These are phyloP conservation scores for Tarsius wallacei DNA, from an alignment of 2,797 vertebrate species.

Conservation along the genomic window DNA sequence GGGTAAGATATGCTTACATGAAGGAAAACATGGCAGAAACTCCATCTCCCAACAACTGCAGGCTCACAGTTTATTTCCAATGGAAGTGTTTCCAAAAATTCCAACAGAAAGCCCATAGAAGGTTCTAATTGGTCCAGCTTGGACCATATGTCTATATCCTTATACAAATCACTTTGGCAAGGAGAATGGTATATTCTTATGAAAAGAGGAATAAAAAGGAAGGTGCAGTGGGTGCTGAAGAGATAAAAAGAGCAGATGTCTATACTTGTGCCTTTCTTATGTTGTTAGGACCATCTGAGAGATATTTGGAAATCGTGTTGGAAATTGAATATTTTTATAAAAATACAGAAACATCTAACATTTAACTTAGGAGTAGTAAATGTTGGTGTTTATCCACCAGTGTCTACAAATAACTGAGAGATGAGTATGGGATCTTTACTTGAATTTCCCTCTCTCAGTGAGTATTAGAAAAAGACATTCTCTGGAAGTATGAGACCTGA, in stretches of 20 bases:
- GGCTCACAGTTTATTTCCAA: not conserved
- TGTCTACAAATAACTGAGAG: not conserved
- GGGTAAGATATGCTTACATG: too few relatives aligned
- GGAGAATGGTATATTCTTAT: not conserved
- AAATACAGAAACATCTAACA: not conserved
- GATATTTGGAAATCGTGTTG: not conserved
- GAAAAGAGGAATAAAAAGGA: not conserved
- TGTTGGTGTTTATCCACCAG: not conserved
- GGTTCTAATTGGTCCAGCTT: not conserved
- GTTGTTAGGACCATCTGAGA: not conserved
- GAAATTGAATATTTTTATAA: conserved; percentile 15
- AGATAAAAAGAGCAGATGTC: not conserved
- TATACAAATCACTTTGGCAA: not conserved
- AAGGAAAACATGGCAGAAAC: not conserved
- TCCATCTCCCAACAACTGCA: not conserved
- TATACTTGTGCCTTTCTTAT: not conserved
- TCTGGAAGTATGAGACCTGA: not conserved
- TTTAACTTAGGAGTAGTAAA: not conserved
- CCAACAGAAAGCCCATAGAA: not conserved
- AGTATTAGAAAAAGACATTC: not conserved
- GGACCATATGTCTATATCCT: not conserved
- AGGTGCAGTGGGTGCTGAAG: not conserved
- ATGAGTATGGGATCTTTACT: not conserved
- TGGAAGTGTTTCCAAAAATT: conserved; percentile 32
- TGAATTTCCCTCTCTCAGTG: not conserved